These are phyloP conservation scores for Cataglyphis cursor DNA, from an alignment of 2,888 invertebrate species.

Conservation along the genomic window DNA sequence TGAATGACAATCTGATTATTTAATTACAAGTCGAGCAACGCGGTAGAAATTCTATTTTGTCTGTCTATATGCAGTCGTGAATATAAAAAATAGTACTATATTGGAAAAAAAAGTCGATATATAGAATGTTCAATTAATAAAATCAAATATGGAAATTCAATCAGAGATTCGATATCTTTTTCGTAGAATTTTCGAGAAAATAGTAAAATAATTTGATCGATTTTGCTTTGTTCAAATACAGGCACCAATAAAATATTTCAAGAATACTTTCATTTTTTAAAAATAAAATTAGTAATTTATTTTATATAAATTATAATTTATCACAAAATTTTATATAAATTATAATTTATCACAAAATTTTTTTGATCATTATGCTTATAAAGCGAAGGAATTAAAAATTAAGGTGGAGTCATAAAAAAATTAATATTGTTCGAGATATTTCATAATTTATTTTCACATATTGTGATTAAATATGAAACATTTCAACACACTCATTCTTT, in stretches of 20 bases:
- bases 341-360: neutral
- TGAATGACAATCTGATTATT: neutral
- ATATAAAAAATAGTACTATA: neutral
- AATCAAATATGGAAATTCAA: neutral
- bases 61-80: neutral
- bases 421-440: neutral
- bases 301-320: neutral
- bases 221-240: neutral
- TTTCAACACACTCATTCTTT: neutral
- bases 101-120: neutral
- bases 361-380: neutral
- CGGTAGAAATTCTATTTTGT: conserved; percentile 13
- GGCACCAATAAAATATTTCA: neutral
- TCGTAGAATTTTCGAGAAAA: neutral
- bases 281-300: neutral
- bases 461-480: conserved; percentile 1
- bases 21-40: neutral
- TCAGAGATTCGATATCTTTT: neutral
- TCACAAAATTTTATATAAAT: neutral
- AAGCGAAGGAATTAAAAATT: neutral
- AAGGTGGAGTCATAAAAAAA: neutral
- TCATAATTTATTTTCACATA: neutral
- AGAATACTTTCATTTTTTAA: neutral
- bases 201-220: neutral
- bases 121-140: neutral